phyloP scores from a whole-genome alignment of 1,140 invertebrate genomes.

The Hypsibius dujardini region DNA sequence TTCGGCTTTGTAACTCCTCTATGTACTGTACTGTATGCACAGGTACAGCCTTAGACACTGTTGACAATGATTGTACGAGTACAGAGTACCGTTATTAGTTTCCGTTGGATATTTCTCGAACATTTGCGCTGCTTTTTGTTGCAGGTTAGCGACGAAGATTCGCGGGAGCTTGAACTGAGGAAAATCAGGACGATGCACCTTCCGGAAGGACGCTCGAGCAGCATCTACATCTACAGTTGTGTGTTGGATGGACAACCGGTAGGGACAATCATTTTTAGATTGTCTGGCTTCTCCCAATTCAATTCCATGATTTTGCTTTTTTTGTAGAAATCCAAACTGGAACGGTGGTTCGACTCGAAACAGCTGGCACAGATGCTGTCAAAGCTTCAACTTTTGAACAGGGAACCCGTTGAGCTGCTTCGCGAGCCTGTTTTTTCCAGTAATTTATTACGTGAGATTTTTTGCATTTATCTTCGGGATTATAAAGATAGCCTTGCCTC shows the following conservation, averaged over 20 bases:
- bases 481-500: neutral
- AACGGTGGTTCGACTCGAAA: constrained; percentile 11
- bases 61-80: neutral
- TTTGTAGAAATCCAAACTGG: neutral
- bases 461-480: neutral
- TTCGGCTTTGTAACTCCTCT: too few relatives aligned
- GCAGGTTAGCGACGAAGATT: neutral
- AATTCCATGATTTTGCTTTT: neutral
- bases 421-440: constrained; percentile 12
- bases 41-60: neutral
- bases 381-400: neutral
- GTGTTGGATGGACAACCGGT: neutral
- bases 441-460: neutral
- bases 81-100: too few relatives aligned
- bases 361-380: neutral
- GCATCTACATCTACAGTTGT: neutral
- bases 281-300: neutral
- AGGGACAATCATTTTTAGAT: neutral
- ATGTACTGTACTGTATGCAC: too few relatives aligned
- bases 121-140: neutral
- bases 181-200: neutral
- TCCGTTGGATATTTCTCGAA: neutral
- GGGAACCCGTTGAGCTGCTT: neutral
- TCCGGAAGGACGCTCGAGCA: constrained; percentile 8
- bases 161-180: neutral